phyloP scores from a whole-genome alignment of 2,888 invertebrate species.

The Platycnemis pennipes region DNA sequence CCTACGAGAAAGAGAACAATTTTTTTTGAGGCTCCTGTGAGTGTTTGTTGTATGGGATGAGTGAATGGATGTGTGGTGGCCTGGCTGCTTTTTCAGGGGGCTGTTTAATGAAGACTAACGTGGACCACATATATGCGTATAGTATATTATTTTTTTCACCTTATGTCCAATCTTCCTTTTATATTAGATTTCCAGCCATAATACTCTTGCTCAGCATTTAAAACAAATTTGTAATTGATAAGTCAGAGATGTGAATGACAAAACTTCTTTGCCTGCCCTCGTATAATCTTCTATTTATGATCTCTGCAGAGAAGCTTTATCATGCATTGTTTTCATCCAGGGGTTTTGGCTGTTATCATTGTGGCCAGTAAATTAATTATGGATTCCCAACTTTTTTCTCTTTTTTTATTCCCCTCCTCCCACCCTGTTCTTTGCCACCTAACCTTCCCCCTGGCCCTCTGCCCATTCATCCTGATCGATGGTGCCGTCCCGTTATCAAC shows the following conservation, averaged over 20 bases:
- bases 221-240: slow-evolving; percentile 51
- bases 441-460: slow-evolving; percentile 30
- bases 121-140: slow-evolving; percentile 57
- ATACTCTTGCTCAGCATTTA: slow-evolving; percentile 33
- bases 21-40: slow-evolving; percentile 50
- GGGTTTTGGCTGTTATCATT: slow-evolving; percentile 61
- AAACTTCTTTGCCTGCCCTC: slow-evolving; percentile 54
- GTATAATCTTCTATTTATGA: slow-evolving; percentile 29
- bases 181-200: slow-evolving; percentile 55
- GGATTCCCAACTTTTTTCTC: slow-evolving; percentile 72
- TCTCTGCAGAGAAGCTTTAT: neutral
- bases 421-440: slow-evolving; percentile 71
- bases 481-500: slow-evolving; percentile 73
- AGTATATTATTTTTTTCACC: slow-evolving; percentile 45
- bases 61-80: slow-evolving; percentile 51
- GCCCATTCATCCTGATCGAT: slow-evolving; percentile 69
- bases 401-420: slow-evolving; percentile 76
- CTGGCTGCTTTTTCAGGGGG: slow-evolving; percentile 61
- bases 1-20: slow-evolving; percentile 18
- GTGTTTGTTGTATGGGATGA: slow-evolving; percentile 52
- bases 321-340: slow-evolving; percentile 64
- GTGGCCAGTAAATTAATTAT: slow-evolving; percentile 68
- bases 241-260: slow-evolving; percentile 56
- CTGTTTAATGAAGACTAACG: slow-evolving; percentile 62
- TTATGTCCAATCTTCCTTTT: slow-evolving; percentile 59